Percentiles rank a stretch among this genome's conserved stretches.
Evolutionary conservation across 2,888 invertebrate species (phyloP).

Genomic region (Drosophila eohydei): DNA sequence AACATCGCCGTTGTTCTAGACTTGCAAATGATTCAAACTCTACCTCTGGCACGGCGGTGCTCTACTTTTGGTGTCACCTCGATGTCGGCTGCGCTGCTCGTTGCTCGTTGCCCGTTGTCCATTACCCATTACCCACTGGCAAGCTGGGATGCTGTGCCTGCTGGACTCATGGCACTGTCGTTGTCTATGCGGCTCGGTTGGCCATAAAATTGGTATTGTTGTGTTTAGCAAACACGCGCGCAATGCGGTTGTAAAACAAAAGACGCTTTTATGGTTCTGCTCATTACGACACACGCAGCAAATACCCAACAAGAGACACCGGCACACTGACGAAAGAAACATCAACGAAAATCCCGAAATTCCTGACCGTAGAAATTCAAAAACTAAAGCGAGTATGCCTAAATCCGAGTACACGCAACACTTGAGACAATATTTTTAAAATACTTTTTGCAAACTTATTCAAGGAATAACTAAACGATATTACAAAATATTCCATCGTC

Average conservation of each 20-base stretch:
- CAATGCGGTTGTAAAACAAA: slow-evolving; percentile 83
- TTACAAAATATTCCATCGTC: background rate
- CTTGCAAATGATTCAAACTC: slow-evolving; percentile 56
- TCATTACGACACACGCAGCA: slow-evolving; percentile 76
- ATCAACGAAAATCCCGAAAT: slow-evolving; percentile 9
- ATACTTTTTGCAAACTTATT: background rate
- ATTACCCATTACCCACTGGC: background rate
- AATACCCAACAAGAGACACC: slow-evolving; percentile 41
- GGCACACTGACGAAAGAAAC: slow-evolving; percentile 6
- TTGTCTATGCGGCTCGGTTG: slow-evolving; percentile 47
- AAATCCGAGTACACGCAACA: background rate
- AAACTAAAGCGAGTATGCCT: background rate
- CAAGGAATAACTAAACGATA: background rate
- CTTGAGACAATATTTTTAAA: background rate
- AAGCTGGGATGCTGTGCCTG: slow-evolving; percentile 40
- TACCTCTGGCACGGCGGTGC: slow-evolving; percentile 44
- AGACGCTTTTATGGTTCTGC: slow-evolving; percentile 76
- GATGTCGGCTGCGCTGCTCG: slow-evolving; percentile 12
- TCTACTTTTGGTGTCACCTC: slow-evolving; percentile 73
- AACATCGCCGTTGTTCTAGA: slow-evolving; percentile 43
- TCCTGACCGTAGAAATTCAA: background rate
- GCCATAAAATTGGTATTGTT: slow-evolving; percentile 78
- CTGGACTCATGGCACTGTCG: slow-evolving; percentile 43
- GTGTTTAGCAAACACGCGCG: slow-evolving; percentile 75
- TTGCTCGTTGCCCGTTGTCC: background rate